Evolutionary conservation across 2,888 invertebrate genomes (phyloP).

Genomic region (Hedya salicella): DNA sequence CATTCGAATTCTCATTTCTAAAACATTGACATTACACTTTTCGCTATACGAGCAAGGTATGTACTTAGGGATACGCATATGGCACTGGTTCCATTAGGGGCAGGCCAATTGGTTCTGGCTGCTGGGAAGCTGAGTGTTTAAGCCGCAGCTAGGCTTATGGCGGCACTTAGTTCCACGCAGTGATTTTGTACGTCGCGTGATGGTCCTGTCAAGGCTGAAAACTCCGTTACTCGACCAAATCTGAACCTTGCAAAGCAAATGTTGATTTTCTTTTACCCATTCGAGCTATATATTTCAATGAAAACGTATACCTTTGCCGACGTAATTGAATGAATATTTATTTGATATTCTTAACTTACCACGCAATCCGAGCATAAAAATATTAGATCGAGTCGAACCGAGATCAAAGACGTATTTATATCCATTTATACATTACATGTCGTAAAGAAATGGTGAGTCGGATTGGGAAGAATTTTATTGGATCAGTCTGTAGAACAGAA

Average conservation of each 20-base stretch:
- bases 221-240: constrained; percentile 62
- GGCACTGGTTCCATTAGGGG: constrained; percentile 48
- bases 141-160: constrained; percentile 56
- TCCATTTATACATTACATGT: constrained; percentile 41
- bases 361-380: constrained; percentile 32
- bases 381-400: constrained; percentile 34
- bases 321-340: constrained; percentile 29
- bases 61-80: constrained; percentile 9
- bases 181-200: constrained; percentile 51
- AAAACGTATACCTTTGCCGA: constrained; percentile 22
- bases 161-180: constrained; percentile 60
- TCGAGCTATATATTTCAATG: constrained; percentile 6
- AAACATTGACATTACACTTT: background rate
- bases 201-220: constrained; percentile 52
- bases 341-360: constrained; percentile 32
- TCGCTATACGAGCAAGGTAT: background rate
- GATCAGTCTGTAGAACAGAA: constrained; percentile 45
- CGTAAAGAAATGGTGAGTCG: constrained; percentile 45
- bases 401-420: constrained; percentile 44
- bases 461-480: constrained; percentile 45
- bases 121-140: constrained; percentile 50
- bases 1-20: constrained; percentile 10
- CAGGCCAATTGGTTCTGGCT: constrained; percentile 45
- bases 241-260: constrained; percentile 54
- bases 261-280: constrained; percentile 33